These are phyloP conservation scores for Ennomos fuscantarius DNA, from an alignment of 2,888 invertebrate genomes.

Conservation along the genomic window DNA sequence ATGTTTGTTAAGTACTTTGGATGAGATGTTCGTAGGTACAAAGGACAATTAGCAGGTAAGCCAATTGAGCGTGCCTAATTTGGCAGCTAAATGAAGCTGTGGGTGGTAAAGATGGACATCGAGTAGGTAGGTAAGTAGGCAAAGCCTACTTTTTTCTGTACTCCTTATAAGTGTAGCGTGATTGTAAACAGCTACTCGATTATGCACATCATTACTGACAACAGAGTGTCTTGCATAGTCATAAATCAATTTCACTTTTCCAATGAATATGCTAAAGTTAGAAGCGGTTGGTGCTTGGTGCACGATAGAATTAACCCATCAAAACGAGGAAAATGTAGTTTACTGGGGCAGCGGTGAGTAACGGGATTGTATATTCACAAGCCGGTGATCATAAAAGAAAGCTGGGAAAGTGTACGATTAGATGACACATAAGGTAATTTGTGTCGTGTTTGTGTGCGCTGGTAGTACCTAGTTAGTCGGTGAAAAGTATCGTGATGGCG, in stretches of 20 bases:
- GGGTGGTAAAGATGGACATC: conserved; percentile 25
- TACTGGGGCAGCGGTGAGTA: conserved; percentile 69
- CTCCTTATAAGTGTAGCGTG: conserved; percentile 13
- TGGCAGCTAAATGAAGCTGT: conserved; percentile 16
- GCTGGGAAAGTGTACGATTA: conserved; percentile 78
- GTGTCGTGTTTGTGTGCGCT: conserved; percentile 42
- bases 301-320: conserved; percentile 45
- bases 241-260: conserved; percentile 41
- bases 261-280: conserved; percentile 34
- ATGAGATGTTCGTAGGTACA: conserved; percentile 16
- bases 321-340: conserved; percentile 65
- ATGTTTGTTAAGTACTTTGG: conserved; percentile 8
- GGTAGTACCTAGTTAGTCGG: conserved; percentile 20
- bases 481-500: conserved; percentile 30
- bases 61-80: conserved; percentile 25
- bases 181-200: conserved; percentile 9
- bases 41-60: conserved; percentile 26
- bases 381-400: conserved; percentile 71
- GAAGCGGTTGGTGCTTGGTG: conserved; percentile 26
- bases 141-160: conserved; percentile 13
- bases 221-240: conserved; percentile 40
- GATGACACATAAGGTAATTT: conserved; percentile 56
- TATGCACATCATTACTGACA: conserved; percentile 29
- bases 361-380: conserved; percentile 69
- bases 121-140: conserved; percentile 19